These are phyloP conservation scores for Lampropteryx suffumata DNA, from an alignment of 2,888 invertebrate genomes.

Conservation along the genomic window DNA sequence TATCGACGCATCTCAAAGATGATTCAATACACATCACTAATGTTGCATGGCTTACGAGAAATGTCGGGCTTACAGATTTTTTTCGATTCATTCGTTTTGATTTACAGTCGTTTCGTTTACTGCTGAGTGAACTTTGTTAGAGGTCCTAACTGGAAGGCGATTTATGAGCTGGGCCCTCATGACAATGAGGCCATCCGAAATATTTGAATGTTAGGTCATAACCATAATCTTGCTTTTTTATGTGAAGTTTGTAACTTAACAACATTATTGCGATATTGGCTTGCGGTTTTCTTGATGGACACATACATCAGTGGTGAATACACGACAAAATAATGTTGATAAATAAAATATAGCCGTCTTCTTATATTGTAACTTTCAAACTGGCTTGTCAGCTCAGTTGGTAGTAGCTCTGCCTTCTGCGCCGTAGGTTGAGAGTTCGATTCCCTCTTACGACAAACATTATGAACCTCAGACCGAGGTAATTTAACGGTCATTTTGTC, in stretches of 20 bases:
- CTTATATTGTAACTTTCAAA: neutral
- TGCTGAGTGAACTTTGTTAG: conserved; percentile 77
- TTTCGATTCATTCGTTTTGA: conserved; percentile 75
- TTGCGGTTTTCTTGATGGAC: conserved; percentile 41
- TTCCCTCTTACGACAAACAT: too few relatives aligned
- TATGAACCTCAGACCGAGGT: too few relatives aligned
- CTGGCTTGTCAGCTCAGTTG: too few relatives aligned
- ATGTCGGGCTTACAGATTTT: conserved; percentile 66
- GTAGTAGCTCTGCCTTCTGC: too few relatives aligned
- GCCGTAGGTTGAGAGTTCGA: too few relatives aligned
- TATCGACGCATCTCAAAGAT: conserved; percentile 5
- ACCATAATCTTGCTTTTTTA: conserved; percentile 61
- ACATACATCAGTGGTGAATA: conserved; percentile 25
- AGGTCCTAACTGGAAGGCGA: conserved; percentile 71
- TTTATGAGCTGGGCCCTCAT: conserved; percentile 68
- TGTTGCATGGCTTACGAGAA: conserved; percentile 55
- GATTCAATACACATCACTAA: conserved; percentile 47
- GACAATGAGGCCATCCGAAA: conserved; percentile 71
- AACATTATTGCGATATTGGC: conserved; percentile 54
- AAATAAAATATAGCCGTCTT: conserved; percentile 9
- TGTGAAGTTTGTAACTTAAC: conserved; percentile 36
- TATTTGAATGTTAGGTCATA: conserved; percentile 71
- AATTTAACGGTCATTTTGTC: too few relatives aligned
- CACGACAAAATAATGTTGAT: conserved; percentile 20
- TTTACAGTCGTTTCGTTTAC: conserved; percentile 78